Base-by-base conservation (phyloP, 2,797 vertebrate genomes). In the Sebastes itinus region DNA sequence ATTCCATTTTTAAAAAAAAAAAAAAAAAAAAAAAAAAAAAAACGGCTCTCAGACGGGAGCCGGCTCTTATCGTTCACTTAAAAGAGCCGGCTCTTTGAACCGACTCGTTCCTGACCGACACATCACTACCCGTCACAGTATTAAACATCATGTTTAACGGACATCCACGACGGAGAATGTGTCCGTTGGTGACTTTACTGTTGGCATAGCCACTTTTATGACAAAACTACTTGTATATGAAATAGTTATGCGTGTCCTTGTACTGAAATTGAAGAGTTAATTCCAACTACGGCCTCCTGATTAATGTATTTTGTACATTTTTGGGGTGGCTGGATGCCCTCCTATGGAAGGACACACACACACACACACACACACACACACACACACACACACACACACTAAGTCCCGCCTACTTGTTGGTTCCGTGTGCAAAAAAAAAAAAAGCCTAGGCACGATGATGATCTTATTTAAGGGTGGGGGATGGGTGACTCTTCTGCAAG, bases 351-450 rank as follows among this genome's bases (percentile, higher is more conserved):
- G 88, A 92, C 91, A 89, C 85, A 54, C 27, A 38, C 6, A 56
- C 66, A 32, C 13, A 32, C 30, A 32, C 13, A 32, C 30, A 91
- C 91, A 89, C 85, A 46, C 25, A 92, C 91, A 89, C 85, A 52
- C 25, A 92, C 91, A 89, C 85, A 52, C 25, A 92, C 91, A 88
- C 84, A 38, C 27, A 65, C 23, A 35, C 14, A 46, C 42, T 46
- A 18, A 25, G 89, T 86, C 92, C 93, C 93, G 93, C 94, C 95
- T 91, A 92, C 92, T 94, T 88, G 85, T 86, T 92, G 91, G 94
- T 93, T 84, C 80, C 94, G 95, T 95, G 93, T 88, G 92, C 94
- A 95, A 95, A 95, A 42, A 42, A 42, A 38, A 42, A 42, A 42
- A 16, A 46, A 46, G 61, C 32, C 83, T 77, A 81, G 78, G 78